Evolutionary conservation across 1,140 invertebrate species (phyloP).

Genomic region (Cydia amplana): DNA sequence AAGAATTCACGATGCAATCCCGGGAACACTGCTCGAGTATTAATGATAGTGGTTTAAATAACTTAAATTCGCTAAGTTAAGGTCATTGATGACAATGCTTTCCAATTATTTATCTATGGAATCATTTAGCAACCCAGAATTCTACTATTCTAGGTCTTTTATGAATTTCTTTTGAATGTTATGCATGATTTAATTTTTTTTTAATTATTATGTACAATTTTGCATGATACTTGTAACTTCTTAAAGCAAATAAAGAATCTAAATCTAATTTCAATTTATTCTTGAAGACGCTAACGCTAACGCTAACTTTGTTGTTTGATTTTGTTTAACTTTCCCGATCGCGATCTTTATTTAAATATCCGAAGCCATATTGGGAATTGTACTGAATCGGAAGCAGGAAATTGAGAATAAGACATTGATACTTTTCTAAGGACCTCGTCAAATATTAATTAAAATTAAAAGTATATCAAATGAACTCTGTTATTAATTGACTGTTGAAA

Average conservation of each 20-base stretch:
- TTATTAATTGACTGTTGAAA: neutral
- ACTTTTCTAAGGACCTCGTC: neutral
- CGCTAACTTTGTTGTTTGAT: neutral
- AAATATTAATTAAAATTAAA: neutral
- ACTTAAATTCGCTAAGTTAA: neutral
- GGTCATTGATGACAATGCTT: neutral
- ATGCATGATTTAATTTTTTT: too few species aligned
- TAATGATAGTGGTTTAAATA: conserved; percentile 6
- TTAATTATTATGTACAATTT: too few species aligned
- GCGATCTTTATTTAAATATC: neutral
- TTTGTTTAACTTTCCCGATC: neutral
- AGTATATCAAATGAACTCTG: neutral
- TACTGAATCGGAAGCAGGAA: neutral
- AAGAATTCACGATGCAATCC: conserved; percentile 13
- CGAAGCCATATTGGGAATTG: neutral
- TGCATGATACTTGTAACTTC: too few species aligned
- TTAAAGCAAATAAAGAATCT: neutral
- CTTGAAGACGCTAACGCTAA: neutral
- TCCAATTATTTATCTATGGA: neutral
- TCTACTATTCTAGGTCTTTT: too few species aligned
- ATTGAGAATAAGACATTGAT: conserved; percentile 4
- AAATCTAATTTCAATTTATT: neutral
- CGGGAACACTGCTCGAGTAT: neutral
- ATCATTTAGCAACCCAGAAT: neutral
- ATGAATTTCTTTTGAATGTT: too few species aligned